These are phyloP conservation scores for Melospiza melodia DNA, from an alignment of 2,113 vertebrate genomes.

Conservation along the genomic window DNA sequence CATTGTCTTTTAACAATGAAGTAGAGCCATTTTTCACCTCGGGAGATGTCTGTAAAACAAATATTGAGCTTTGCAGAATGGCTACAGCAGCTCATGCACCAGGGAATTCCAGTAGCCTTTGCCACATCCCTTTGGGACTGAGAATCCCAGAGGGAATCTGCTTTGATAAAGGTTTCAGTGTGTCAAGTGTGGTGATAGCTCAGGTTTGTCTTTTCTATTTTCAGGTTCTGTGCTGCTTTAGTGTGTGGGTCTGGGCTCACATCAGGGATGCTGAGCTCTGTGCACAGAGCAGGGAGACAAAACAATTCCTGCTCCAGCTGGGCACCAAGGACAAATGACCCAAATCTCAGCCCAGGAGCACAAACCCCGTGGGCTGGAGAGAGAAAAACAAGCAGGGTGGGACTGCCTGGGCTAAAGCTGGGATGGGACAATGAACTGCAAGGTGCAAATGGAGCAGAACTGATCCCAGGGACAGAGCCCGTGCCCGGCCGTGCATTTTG, in stretches of 20 bases:
- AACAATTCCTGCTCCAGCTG: too few relatives aligned
- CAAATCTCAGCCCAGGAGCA: too few relatives aligned
- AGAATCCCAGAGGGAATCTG: background rate
- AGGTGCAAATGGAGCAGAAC: too few relatives aligned
- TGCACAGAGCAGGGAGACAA: too few relatives aligned
- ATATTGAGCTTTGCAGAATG: background rate
- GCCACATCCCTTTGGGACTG: background rate
- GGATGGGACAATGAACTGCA: too few relatives aligned
- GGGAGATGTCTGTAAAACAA: background rate
- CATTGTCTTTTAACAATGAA: slow-evolving; percentile 43
- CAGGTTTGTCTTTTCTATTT: background rate
- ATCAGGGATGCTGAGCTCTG: background rate
- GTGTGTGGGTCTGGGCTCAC: background rate
- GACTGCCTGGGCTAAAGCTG: too few relatives aligned
- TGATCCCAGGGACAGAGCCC: too few relatives aligned
- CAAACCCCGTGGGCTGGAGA: too few relatives aligned
- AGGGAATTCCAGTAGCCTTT: background rate
- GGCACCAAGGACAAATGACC: too few relatives aligned
- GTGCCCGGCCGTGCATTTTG: too few relatives aligned
- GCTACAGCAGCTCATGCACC: background rate
- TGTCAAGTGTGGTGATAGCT: background rate
- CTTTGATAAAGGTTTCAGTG: background rate
- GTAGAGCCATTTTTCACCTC: background rate
- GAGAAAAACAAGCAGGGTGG: too few relatives aligned
- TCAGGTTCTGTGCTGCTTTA: background rate